These are phyloP conservation scores for Corythornis vintsioides DNA, from an alignment of 2,113 vertebrate species.

Conservation along the genomic window DNA sequence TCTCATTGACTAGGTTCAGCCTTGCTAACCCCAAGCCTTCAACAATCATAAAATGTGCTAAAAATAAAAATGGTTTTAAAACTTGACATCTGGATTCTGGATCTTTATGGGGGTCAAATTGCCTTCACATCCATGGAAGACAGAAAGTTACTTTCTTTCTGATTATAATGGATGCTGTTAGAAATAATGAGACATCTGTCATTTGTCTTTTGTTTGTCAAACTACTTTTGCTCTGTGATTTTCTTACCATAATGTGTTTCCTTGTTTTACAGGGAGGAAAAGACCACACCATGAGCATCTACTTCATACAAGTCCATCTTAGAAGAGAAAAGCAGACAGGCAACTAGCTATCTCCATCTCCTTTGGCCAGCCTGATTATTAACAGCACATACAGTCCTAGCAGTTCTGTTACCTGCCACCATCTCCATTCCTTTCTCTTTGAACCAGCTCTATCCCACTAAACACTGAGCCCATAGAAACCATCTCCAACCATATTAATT, in stretches of 20 bases:
- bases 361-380: neutral
- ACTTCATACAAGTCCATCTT: neutral
- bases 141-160: neutral
- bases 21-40: neutral
- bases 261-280: neutral
- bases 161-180: neutral
- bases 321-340: neutral
- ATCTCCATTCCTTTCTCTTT: neutral
- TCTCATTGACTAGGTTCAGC: constrained; percentile 6
- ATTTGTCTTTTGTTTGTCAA: neutral
- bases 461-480: neutral
- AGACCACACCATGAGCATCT: neutral
- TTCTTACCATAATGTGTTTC: neutral
- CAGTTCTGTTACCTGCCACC: neutral
- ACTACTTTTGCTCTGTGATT: neutral
- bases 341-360: neutral
- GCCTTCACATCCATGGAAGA: neutral
- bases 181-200: neutral
- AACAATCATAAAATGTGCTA: neutral
- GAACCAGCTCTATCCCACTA: neutral
- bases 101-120: neutral
- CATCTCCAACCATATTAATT: neutral
- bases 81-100: neutral
- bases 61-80: neutral
- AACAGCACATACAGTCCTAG: neutral